Evolutionary conservation across 2,113 vertebrate species (phyloP).

Genomic region (Oriolus oriolus): DNA sequence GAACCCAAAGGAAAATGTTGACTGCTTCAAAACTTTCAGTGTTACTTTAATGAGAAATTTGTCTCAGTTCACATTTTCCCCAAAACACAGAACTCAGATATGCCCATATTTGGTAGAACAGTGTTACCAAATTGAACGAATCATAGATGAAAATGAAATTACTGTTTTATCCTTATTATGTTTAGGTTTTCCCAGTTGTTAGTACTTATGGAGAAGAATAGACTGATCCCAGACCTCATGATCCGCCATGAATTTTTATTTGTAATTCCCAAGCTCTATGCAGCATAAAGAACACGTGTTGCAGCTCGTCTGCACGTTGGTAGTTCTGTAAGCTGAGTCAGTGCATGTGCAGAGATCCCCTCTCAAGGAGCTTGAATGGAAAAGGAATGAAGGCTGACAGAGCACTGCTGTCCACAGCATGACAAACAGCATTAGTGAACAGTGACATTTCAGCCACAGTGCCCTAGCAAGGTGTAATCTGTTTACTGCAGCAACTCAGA

Average conservation of each 20-base stretch:
- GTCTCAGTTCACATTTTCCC: not conserved
- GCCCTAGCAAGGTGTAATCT: not conserved
- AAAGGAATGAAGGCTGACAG: not conserved
- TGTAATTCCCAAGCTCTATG: not conserved
- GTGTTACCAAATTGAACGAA: not conserved
- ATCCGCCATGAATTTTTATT: not conserved
- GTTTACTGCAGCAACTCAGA: not conserved
- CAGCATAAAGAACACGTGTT: not conserved
- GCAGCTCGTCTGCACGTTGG: not conserved
- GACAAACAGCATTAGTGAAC: not conserved
- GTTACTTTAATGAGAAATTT: not conserved
- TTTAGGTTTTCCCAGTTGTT: not conserved
- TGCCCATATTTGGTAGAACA: not conserved
- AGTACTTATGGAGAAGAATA: not conserved
- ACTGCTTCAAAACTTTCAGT: not conserved
- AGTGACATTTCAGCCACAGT: not conserved
- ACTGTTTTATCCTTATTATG: not conserved
- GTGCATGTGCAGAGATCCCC: not conserved
- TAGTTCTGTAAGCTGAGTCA: not conserved
- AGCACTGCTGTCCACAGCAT: not conserved
- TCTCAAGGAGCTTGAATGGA: not conserved
- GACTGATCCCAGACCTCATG: not conserved
- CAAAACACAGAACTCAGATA: not conserved
- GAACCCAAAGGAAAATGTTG: no score
- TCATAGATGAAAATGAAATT: slow-evolving; percentile 33